phyloP scores from a whole-genome alignment of 2,113 vertebrate species.

The Lamprologus sp. region DNA sequence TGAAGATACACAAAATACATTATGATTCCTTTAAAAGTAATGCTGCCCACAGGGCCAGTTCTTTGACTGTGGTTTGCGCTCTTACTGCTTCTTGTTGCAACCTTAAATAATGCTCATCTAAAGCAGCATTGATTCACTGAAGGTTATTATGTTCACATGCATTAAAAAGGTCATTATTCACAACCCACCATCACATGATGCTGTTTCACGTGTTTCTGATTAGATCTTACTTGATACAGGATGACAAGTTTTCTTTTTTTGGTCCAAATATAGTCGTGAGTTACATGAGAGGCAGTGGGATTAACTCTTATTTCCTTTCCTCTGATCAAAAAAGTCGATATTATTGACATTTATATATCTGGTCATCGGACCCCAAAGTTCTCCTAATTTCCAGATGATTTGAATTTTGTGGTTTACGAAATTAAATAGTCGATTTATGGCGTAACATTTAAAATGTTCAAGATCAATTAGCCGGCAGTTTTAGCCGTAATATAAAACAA shows the following conservation, averaged over 20 bases:
- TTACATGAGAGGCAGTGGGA: not conserved
- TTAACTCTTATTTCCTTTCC: not conserved
- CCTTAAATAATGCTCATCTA: not conserved
- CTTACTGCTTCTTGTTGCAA: not conserved
- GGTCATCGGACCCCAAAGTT: not conserved
- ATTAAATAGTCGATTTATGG: not conserved
- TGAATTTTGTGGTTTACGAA: not conserved
- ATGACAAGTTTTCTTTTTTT: not conserved
- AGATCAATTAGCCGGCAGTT: not conserved
- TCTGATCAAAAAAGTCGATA: too few species aligned
- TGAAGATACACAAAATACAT: accelerated
- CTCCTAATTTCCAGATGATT: not conserved
- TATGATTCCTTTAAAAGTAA: not conserved
- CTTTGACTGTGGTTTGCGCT: accelerated
- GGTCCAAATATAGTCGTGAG: not conserved
- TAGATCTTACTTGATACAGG: not conserved
- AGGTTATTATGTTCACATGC: not conserved
- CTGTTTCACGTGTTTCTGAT: not conserved
- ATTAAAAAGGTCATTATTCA: not conserved
- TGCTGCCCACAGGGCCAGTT: not conserved
- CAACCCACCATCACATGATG: not conserved
- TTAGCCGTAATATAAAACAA: not conserved
- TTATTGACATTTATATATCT: not conserved
- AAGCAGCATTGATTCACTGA: not conserved
- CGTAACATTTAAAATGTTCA: not conserved